Conservation (phyloP, 2,888 invertebrate genomes). For the Polyploca ridens region DNA sequence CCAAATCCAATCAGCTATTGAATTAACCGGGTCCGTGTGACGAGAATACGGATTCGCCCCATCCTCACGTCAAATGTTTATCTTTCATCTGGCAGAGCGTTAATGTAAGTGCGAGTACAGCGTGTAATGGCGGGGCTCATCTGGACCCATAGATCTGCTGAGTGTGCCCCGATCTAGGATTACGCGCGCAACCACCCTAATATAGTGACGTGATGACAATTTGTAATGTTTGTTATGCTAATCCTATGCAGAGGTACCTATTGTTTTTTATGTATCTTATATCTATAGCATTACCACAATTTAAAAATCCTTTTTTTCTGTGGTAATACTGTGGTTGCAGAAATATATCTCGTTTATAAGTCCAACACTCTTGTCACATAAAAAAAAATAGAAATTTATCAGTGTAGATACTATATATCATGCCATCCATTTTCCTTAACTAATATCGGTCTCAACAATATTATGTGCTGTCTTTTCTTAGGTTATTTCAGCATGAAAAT, state of each 20-base stretch:
- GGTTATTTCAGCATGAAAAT: not conserved
- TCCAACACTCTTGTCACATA: no score
- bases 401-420: no score
- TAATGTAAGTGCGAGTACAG: conserved; percentile 74
- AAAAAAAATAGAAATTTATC: no score
- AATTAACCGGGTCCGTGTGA: conserved; percentile 83
- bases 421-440: not conserved
- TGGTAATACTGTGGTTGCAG: no score
- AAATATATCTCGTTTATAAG: no score
- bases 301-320: no score
- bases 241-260: not conserved
- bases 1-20: conserved; percentile 85
- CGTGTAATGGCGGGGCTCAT: conserved; percentile 62
- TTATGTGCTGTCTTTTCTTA: not conserved
- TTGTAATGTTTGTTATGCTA: conserved; percentile 26
- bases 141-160: conserved; percentile 59
- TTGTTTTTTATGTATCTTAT: not conserved
- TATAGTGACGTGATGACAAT: conserved; percentile 37
- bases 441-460: not conserved
- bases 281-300: not conserved
- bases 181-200: conserved; percentile 40
- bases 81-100: conserved; percentile 80
- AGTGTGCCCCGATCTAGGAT: conserved; percentile 50
- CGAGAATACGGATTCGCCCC: conserved; percentile 81
- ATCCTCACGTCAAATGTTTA: conserved; percentile 82